phyloP scores from a whole-genome alignment of 2,888 invertebrate genomes.

The Parascotia fuliginaria region DNA sequence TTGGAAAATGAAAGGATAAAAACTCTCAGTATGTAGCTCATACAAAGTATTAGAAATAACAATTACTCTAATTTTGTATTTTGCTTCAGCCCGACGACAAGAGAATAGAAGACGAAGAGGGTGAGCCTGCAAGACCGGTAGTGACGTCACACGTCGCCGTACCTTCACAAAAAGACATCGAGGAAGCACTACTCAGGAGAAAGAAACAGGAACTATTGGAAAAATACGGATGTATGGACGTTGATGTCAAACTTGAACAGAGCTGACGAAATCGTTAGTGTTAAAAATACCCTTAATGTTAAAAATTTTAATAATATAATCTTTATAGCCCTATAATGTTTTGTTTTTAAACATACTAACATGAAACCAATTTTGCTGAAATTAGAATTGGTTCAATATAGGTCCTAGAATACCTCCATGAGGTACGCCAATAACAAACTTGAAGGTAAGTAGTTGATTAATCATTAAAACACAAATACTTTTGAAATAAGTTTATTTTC shows the following conservation, averaged over 20 bases:
- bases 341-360: too few species aligned
- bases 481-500: slow-evolving; percentile 67
- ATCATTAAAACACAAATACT: slow-evolving; percentile 1
- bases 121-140: slow-evolving; percentile 39
- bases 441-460: too few species aligned
- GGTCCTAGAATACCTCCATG: neutral
- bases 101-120: slow-evolving; percentile 68
- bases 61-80: neutral
- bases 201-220: slow-evolving; percentile 97
- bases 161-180: slow-evolving; percentile 97
- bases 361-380: too few species aligned
- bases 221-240: slow-evolving; percentile 89
- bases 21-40: too few species aligned
- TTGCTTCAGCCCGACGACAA: slow-evolving; percentile 73
- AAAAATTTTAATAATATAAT: neutral
- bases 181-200: slow-evolving; percentile 94
- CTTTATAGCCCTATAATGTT: too few species aligned
- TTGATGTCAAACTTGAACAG: slow-evolving; percentile 75
- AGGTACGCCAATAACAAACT: neutral
- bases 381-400: too few species aligned
- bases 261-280: slow-evolving; percentile 57
- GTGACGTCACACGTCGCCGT: slow-evolving; percentile 92
- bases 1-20: too few species aligned
- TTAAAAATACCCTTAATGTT: neutral
- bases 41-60: neutral